Evolutionary conservation across 2,888 invertebrate genomes (phyloP).

Genomic region (Andrena marginata): DNA sequence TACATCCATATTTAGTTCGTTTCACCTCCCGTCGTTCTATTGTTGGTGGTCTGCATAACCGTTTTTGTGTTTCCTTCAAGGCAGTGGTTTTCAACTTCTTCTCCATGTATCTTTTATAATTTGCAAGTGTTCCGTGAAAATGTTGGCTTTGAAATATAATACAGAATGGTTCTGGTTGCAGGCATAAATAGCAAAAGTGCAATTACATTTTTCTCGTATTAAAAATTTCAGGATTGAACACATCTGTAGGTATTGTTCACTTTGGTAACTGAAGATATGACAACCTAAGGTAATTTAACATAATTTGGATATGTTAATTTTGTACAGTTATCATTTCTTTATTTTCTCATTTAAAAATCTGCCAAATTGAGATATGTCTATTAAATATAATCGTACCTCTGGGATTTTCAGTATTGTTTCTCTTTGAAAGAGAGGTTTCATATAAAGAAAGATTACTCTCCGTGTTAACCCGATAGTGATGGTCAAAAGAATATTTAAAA

Average conservation of each 20-base stretch:
- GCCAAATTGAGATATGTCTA: neutral
- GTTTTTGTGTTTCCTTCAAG: neutral
- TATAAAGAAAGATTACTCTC: too few species aligned
- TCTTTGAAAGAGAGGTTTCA: neutral
- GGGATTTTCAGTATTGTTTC: neutral
- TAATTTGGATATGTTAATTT: neutral
- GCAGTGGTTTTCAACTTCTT: neutral
- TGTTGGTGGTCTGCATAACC: neutral
- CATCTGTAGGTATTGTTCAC: neutral
- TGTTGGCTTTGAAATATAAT: neutral
- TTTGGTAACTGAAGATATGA: neutral
- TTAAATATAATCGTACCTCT: neutral
- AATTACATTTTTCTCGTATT: neutral
- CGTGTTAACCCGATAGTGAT: too few species aligned
- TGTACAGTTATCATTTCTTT: neutral
- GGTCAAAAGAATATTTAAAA: too few species aligned
- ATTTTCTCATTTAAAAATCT: neutral
- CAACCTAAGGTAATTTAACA: neutral
- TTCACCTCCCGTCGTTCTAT: neutral
- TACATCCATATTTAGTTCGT: slow-evolving; percentile 11
- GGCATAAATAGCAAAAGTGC: neutral
- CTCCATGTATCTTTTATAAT: neutral
- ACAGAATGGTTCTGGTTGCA: neutral
- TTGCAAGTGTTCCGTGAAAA: neutral
- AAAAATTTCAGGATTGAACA: neutral